Conservation (phyloP, 2,888 invertebrate genomes). For the Agapostemon virescens region DNA sequence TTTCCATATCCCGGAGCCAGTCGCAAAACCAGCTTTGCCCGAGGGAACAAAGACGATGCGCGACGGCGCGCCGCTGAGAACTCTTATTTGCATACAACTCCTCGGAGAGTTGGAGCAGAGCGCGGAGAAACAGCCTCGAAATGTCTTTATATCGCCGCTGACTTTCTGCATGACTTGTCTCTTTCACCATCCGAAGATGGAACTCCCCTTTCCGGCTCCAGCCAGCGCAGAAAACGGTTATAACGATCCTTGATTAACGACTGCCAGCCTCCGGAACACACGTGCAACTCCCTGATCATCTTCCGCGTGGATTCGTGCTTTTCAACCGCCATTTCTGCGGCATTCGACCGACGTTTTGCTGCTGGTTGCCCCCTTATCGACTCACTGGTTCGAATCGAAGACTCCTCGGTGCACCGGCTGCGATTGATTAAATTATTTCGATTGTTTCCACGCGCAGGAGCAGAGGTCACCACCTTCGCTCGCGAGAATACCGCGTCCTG, state of each 20-base stretch:
- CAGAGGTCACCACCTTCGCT: constrained; percentile 43
- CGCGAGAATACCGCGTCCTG: constrained; percentile 37
- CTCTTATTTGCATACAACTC: constrained; percentile 54
- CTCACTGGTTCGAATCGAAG: background rate
- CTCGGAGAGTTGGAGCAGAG: constrained; percentile 8
- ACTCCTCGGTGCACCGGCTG: background rate
- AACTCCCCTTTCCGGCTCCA: constrained; percentile 16
- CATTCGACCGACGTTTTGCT: background rate
- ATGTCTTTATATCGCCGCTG: constrained; percentile 51
- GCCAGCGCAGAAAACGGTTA: constrained; percentile 4
- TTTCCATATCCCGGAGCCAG: background rate
- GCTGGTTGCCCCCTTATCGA: constrained; percentile 24
- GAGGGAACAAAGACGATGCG: constrained; percentile 43
- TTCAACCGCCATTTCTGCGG: background rate
- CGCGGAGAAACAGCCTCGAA: constrained; percentile 24
- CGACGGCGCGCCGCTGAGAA: constrained; percentile 43
- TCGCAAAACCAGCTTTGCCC: background rate
- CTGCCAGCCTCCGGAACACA: background rate
- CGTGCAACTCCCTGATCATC: constrained; percentile 2
- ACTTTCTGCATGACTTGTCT: constrained; percentile 53
- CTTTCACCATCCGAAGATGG: constrained; percentile 31
- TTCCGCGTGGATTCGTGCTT: constrained; percentile 42
- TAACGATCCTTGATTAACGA: constrained; percentile 19
- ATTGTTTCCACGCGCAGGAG: background rate
- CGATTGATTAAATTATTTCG: constrained; percentile 1